Evolutionary conservation across 37 sponge, comb jelly and placozoan species (phyloP).

Genomic region (Petrosia ficiformis): DNA sequence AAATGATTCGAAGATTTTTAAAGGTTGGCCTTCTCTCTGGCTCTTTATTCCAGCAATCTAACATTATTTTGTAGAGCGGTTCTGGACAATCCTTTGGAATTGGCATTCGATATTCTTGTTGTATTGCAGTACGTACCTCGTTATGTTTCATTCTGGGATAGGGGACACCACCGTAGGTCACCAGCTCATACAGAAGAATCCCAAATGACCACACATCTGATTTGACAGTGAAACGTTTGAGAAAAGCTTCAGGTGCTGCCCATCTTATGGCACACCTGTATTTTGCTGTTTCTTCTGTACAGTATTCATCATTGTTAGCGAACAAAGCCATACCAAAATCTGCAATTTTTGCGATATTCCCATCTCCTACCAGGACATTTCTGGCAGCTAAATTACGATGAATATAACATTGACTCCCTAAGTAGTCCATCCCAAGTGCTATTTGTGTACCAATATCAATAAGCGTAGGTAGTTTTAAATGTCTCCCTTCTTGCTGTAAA

Average conservation of each 20-base stretch:
- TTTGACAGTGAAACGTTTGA: constrained; percentile 81
- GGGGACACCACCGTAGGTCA: constrained; percentile 83
- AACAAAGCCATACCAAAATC: constrained; percentile 84
- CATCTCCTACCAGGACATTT: constrained; percentile 76
- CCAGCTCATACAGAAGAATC: constrained; percentile 67
- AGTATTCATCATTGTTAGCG: constrained; percentile 71
- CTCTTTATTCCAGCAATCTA: constrained; percentile 89
- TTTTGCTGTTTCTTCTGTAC: constrained; percentile 74
- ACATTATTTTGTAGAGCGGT: constrained; percentile 91
- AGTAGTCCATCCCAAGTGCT: constrained; percentile 83
- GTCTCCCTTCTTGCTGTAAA: constrained; percentile 64
- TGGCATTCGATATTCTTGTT: constrained; percentile 89
- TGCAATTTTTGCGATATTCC: constrained; percentile 76
- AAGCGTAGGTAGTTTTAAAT: constrained; percentile 55
- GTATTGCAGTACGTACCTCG: constrained; percentile 73
- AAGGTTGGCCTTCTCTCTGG: constrained; percentile 91
- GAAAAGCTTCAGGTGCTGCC: constrained; percentile 89
- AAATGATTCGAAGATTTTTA: constrained; percentile 89
- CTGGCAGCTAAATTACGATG: constrained; percentile 84
- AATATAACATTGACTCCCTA: constrained; percentile 77
- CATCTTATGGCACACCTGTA: constrained; percentile 94
- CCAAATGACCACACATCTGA: constrained; percentile 92
- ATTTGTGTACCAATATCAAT: constrained; percentile 54
- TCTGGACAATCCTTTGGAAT: constrained; percentile 86
- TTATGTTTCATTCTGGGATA: constrained; percentile 91